These are phyloP conservation scores for Microdon myrmicae DNA, from an alignment of 2,888 invertebrate genomes.

Conservation along the genomic window DNA sequence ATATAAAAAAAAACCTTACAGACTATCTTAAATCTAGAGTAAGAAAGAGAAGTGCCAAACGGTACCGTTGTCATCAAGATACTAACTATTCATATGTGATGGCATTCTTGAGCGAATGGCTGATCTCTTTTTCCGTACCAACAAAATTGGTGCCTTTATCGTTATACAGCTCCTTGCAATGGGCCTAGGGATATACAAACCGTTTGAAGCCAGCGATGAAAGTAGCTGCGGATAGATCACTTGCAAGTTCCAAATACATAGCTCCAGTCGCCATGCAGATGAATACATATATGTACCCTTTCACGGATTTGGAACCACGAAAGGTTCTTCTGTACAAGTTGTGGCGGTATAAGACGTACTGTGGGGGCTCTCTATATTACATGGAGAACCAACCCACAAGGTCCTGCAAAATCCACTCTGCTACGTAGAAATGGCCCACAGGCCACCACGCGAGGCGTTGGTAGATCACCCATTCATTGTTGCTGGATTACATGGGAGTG, in stretches of 20 bases:
- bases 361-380: no score
- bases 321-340: no score
- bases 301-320: conserved; percentile 8
- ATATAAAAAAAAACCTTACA: no score
- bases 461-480: conserved; percentile 1
- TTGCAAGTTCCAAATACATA: conserved; percentile 11
- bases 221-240: conserved; percentile 7
- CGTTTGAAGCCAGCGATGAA: conserved; percentile 5
- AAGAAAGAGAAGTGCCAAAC: conserved; percentile 9
- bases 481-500: background rate
- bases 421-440: background rate
- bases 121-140: conserved; percentile 10
- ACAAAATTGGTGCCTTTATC: conserved; percentile 14
- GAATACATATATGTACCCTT: conserved; percentile 8
- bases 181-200: background rate
- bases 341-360: no score
- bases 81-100: background rate
- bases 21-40: no score
- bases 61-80: background rate
- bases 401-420: conserved; percentile 4
- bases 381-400: conserved; percentile 2
- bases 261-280: conserved; percentile 22
- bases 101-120: background rate
- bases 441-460: background rate
- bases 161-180: background rate